Evolutionary conservation across 2,797 vertebrate genomes (phyloP).

Genomic region (Neosilurus mollespiculum): DNA sequence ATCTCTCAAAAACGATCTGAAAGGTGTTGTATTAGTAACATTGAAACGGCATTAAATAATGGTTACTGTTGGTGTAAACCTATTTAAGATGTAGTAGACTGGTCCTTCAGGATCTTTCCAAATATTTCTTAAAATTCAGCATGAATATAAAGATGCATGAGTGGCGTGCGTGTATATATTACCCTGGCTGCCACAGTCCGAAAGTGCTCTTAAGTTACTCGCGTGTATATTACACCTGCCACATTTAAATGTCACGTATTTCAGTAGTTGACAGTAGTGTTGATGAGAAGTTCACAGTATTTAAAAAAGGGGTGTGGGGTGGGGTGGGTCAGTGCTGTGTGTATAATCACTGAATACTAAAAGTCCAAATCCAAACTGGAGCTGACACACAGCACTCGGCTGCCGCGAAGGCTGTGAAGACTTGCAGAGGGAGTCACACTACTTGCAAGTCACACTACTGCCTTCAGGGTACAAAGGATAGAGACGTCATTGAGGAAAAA

Average conservation of each 20-base stretch:
- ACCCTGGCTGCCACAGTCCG: constrained; percentile 66
- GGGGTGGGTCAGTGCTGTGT: constrained; percentile 64
- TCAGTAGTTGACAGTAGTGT: constrained; percentile 60
- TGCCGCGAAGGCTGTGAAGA: constrained; percentile 48
- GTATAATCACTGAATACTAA: constrained; percentile 60
- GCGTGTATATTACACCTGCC: constrained; percentile 48
- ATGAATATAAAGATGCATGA: constrained; percentile 64
- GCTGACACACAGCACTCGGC: constrained; percentile 48
- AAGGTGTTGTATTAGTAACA: constrained; percentile 13
- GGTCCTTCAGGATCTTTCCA: constrained; percentile 38
- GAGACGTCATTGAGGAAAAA: constrained; percentile 53
- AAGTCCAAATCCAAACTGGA: constrained; percentile 66
- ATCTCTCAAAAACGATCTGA: not conserved
- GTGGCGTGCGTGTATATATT: constrained; percentile 4
- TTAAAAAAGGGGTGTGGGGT: constrained; percentile 49
- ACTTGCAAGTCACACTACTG: constrained; percentile 48
- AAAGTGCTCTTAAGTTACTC: constrained; percentile 71
- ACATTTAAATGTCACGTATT: constrained; percentile 58
- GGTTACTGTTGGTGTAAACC: constrained; percentile 47
- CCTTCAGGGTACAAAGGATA: constrained; percentile 57
- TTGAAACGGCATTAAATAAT: constrained; percentile 15
- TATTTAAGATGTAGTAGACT: not conserved
- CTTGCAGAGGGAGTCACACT: constrained; percentile 43
- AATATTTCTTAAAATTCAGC: constrained; percentile 47
- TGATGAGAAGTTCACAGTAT: constrained; percentile 75